Conservation (phyloP, 2,888 invertebrate species). For the Amiota minor region DNA sequence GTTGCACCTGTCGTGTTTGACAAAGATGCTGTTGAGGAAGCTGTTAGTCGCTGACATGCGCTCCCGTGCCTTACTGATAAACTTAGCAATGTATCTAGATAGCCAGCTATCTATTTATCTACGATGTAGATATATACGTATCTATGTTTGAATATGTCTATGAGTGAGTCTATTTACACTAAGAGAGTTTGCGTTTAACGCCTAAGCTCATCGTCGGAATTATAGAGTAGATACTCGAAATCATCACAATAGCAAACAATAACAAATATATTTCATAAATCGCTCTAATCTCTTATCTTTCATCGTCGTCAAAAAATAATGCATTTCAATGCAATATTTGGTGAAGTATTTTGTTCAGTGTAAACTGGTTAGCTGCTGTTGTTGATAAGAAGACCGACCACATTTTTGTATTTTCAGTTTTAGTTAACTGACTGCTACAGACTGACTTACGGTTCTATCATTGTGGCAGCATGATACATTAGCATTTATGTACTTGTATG, state of each 20-base stretch:
- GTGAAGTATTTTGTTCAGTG: background rate
- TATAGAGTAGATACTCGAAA: background rate
- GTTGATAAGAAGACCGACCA: too few relatives aligned
- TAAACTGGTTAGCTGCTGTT: slow-evolving; percentile 24
- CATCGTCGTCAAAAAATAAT: background rate
- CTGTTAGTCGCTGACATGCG: background rate
- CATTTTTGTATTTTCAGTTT: too few relatives aligned
- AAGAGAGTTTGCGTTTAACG: background rate
- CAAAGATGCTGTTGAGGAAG: slow-evolving; percentile 25
- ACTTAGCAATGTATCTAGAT: background rate
- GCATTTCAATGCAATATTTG: background rate
- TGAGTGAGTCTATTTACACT: slow-evolving; percentile 9
- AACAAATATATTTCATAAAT: background rate
- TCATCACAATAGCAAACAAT: background rate
- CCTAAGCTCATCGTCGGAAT: background rate
- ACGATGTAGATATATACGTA: background rate
- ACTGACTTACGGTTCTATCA: too few relatives aligned
- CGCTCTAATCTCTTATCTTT: background rate
- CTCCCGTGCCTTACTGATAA: slow-evolving; percentile 16
- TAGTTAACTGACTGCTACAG: too few relatives aligned
- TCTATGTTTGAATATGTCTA: too few relatives aligned
- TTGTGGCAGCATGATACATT: too few relatives aligned
- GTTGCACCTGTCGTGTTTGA: slow-evolving; percentile 39
- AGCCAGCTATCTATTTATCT: background rate
- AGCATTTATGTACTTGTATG: too few relatives aligned